Percentiles rank a stretch among this genome's conserved stretches.
Conservation (phyloP, 1,140 invertebrate species). For the Anastrepha obliqua region DNA sequence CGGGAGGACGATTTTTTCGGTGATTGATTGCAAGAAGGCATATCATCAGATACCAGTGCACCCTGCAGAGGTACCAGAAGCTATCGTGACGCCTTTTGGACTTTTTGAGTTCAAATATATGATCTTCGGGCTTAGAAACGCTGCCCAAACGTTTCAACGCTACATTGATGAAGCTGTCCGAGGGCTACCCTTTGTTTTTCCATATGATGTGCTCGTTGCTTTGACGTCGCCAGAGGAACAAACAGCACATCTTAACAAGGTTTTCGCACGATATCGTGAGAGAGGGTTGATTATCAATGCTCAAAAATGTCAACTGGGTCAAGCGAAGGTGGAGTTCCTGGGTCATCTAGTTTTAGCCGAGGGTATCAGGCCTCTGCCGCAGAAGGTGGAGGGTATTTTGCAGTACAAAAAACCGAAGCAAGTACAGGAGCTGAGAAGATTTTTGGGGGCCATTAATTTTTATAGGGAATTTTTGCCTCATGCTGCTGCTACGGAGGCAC, state of each 20-base stretch:
- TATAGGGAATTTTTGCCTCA: slow-evolving; percentile 27
- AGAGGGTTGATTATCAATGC: slow-evolving; percentile 60
- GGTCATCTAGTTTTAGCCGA: background rate
- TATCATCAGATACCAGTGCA: slow-evolving; percentile 25
- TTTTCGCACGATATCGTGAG: slow-evolving; percentile 59
- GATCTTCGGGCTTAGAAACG: slow-evolving; percentile 45
- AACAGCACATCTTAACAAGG: slow-evolving; percentile 58
- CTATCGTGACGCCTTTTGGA: slow-evolving; percentile 31
- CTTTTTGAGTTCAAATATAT: slow-evolving; percentile 35
- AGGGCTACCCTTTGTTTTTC: background rate
- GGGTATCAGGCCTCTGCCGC: background rate
- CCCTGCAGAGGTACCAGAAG: background rate
- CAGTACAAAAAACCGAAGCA: background rate
- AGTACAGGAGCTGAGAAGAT: background rate
- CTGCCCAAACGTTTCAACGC: background rate
- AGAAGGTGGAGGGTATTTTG: background rate
- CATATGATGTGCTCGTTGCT: background rate
- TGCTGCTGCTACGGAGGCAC: background rate
- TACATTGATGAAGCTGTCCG: background rate
- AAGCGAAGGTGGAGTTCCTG: slow-evolving; percentile 62
- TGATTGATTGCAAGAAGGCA: background rate
- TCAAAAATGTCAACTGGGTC: slow-evolving; percentile 63
- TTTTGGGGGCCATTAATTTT: slow-evolving; percentile 17
- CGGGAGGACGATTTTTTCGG: background rate
- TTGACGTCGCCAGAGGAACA: slow-evolving; percentile 62